These are phyloP conservation scores for Caenorhabditis angaria DNA, from an alignment of 2,888 invertebrate genomes.

Conservation along the genomic window DNA sequence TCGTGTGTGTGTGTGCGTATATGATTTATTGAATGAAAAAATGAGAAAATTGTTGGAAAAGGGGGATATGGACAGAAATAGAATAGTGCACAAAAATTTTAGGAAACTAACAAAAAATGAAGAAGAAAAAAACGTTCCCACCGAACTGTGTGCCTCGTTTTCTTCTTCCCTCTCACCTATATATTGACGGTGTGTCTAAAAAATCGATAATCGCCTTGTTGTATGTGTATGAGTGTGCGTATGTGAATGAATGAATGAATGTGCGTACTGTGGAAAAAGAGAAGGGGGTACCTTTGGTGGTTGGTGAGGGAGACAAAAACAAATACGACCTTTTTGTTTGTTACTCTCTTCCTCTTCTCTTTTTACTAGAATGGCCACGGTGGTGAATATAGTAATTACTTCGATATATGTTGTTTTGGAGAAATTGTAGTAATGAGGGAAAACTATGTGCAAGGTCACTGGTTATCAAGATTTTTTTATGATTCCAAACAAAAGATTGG, in stretches of 20 bases:
- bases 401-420: too few species aligned
- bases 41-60: too few species aligned
- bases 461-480: not conserved
- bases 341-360: too few species aligned
- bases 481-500: too few species aligned
- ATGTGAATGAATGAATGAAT: not conserved
- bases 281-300: too few species aligned
- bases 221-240: not conserved
- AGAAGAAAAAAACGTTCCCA: not conserved
- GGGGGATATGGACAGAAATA: too few species aligned
- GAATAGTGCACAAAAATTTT: not conserved
- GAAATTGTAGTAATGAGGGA: too few species aligned
- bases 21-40: too few species aligned
- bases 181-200: conserved; percentile 1
- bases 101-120: not conserved
- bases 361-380: too few species aligned
- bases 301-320: not conserved
- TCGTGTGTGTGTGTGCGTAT: too few species aligned
- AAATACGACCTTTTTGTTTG: conserved; percentile 1
- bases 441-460: not conserved
- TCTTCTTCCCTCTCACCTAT: not conserved
- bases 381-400: too few species aligned
- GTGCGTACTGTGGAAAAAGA: not conserved
- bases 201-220: not conserved
- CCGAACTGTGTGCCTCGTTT: not conserved